These are phyloP conservation scores for Desmophyllum pertusum DNA, from an alignment of 92 coral and sea anemone species.

Conservation along the genomic window DNA sequence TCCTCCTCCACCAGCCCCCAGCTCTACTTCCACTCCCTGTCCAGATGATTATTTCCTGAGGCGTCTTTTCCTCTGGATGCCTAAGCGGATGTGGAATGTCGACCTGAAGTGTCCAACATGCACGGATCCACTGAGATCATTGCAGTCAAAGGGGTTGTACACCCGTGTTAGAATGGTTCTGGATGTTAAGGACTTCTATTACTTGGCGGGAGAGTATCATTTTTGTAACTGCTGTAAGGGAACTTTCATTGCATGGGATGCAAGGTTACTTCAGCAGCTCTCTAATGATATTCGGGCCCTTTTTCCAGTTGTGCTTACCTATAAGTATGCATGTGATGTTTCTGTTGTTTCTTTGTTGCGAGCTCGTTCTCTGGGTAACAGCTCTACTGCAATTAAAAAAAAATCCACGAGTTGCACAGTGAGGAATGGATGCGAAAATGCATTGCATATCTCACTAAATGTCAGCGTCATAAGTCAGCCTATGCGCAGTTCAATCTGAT, in stretches of 20 bases:
- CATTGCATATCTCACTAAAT: slow-evolving; percentile 32
- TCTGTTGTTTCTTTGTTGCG: slow-evolving; percentile 44
- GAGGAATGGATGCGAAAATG: slow-evolving; percentile 60
- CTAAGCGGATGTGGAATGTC: slow-evolving; percentile 47
- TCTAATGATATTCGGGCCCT: slow-evolving; percentile 21
- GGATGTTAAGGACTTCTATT: slow-evolving; percentile 56
- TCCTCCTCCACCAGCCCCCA: slow-evolving; percentile 29
- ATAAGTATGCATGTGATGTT: too few relatives aligned
- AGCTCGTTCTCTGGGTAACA: slow-evolving; percentile 54
- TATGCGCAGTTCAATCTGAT: not conserved
- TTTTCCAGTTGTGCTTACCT: slow-evolving; percentile 42
- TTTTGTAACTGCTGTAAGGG: slow-evolving; percentile 47
- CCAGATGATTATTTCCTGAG: slow-evolving; percentile 30
- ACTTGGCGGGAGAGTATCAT: slow-evolving; percentile 56
- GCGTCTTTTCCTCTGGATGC: slow-evolving; percentile 63
- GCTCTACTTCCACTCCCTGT: not conserved
- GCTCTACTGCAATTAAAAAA: slow-evolving; percentile 46
- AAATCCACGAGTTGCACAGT: slow-evolving; percentile 47
- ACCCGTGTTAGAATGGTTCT: slow-evolving; percentile 51
- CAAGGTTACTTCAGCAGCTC: slow-evolving; percentile 31
- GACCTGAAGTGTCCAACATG: slow-evolving; percentile 48
- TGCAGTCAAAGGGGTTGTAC: slow-evolving; percentile 55
- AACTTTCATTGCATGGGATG: slow-evolving; percentile 61
- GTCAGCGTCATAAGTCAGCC: slow-evolving; percentile 39
- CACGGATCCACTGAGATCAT: not conserved